Conservation (phyloP, 1,140 invertebrate species). For the Papilio aristodemus region DNA sequence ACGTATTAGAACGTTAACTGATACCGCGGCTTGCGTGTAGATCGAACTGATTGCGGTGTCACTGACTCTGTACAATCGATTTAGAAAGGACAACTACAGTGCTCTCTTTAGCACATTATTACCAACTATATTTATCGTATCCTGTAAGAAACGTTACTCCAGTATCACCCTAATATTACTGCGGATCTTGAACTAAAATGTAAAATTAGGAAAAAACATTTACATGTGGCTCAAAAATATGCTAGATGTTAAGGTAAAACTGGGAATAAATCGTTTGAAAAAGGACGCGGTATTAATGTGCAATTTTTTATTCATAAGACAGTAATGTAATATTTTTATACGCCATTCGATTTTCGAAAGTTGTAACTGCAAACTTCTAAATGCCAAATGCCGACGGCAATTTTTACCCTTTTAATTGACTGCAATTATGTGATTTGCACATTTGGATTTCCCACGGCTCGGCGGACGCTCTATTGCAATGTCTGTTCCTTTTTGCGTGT, state of each 20-base stretch:
- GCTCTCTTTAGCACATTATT: neutral
- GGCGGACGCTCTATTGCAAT: slow-evolving; percentile 18
- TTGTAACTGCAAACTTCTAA: slow-evolving; percentile 12
- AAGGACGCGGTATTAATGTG: neutral
- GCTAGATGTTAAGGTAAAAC: too few species aligned
- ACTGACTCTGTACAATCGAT: neutral
- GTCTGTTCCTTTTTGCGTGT: slow-evolving; percentile 15
- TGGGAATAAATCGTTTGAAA: neutral
- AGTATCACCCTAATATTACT: neutral
- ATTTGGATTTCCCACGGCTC: slow-evolving; percentile 37
- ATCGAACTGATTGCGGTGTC: slow-evolving; percentile 1
- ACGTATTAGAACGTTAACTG: slow-evolving; percentile 36
- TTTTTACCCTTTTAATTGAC: slow-evolving; percentile 40
- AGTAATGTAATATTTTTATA: slow-evolving; percentile 11
- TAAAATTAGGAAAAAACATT: too few species aligned
- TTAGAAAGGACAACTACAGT: slow-evolving; percentile 2
- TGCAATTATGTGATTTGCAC: slow-evolving; percentile 38
- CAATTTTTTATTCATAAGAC: too few species aligned
- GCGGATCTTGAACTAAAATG: too few species aligned
- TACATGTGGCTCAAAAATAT: too few species aligned
- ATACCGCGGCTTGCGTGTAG: slow-evolving; percentile 25
- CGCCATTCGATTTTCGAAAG: slow-evolving; percentile 27
- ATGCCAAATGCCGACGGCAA: slow-evolving; percentile 39
- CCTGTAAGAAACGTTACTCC: neutral
- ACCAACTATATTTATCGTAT: neutral